Conservation (phyloP, 2,888 invertebrate genomes). For the Hirtodrosophila cameraria region DNA sequence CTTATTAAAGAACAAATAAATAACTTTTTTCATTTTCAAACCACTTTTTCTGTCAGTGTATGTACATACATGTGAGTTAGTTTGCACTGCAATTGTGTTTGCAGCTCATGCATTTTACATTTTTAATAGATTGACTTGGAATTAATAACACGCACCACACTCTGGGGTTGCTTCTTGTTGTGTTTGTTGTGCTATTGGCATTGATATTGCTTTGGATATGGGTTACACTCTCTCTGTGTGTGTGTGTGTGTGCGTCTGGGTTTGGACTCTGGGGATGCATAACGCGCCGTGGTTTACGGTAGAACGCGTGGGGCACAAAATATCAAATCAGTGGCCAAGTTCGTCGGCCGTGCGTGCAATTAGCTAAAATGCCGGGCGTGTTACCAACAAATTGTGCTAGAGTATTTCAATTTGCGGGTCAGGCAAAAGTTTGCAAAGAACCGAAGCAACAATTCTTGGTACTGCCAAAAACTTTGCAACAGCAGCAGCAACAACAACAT, state of each 20-base stretch:
- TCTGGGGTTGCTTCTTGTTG: conserved; percentile 24
- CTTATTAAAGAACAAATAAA: too few relatives aligned
- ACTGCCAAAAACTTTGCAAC: conserved; percentile 33
- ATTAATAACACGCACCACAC: conserved; percentile 77
- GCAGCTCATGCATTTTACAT: conserved; percentile 75
- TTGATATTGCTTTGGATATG: conserved; percentile 31
- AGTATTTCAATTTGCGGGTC: conserved; percentile 73
- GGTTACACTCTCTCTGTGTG: not conserved
- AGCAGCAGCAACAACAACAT: conserved; percentile 32
- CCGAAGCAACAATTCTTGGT: conserved; percentile 13
- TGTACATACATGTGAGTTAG: conserved; percentile 9
- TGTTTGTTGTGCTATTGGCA: conserved; percentile 3
- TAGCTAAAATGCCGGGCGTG: conserved; percentile 66
- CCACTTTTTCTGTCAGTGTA: too few relatives aligned
- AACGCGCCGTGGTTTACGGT: conserved; percentile 67
- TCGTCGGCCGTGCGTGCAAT: conserved; percentile 69
- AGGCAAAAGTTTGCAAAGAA: conserved; percentile 58
- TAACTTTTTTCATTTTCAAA: too few relatives aligned
- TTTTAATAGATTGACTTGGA: conserved; percentile 81
- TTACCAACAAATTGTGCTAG: conserved; percentile 42
- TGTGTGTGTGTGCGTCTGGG: not conserved
- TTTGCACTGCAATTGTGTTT: conserved; percentile 63
- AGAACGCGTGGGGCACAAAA: conserved; percentile 59
- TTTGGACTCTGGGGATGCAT: conserved; percentile 65
- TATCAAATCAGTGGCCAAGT: conserved; percentile 64